Base-by-base conservation (phyloP, 2,797 vertebrate genomes). In the Xyrichtys novacula region DNA sequence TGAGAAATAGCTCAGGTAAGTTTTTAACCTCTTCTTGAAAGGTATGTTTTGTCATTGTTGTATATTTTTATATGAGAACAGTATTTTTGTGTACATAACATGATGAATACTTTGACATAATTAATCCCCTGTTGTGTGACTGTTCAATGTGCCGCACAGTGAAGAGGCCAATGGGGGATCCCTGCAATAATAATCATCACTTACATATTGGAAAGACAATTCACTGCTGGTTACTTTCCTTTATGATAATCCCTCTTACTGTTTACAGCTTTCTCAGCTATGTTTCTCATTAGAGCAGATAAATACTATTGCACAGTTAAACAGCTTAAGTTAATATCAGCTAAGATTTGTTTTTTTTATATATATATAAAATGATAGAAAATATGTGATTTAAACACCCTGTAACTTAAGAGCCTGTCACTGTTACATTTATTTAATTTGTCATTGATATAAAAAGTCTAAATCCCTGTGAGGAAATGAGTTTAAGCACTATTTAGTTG, bases 161-260 rank as follows among this genome's bases (percentile, higher is more conserved):
- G 17, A 58, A 26, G 46, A 58, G 34, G 42, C 57, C 52, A 53
- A 19, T n/a, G 28, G 71, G 46, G 17, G 66, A 70, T 70, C n/a
- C 50, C n/a, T 47, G 52, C 31, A 65, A n/a, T 29, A 47, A 38
- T 63, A 47, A 74, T 65, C 60, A 68, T 58, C 47, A 53, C 31
- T 55, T 55, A 46, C 34, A 44, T 50, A 28, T 14, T 25, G 44
- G 6, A 26, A 46, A 39, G 25, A 65, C 49, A 32, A 50, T 29
- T 29, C 55, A 46, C 54, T 32, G 60, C 32, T 68, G 64, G 47
- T 47, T 49, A 32, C 32, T 26, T 28, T 65, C 38, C 65, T 26
- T 20, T 40, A 23, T 58, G 42, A 44, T 53, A 14, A 11, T 39
- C 32, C n/a, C 52, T 17, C 5, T 62, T 32, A 47, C 20, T 38